Evolutionary conservation across 2,797 vertebrate species (phyloP).

Genomic region (Sternotherus odoratus): DNA sequence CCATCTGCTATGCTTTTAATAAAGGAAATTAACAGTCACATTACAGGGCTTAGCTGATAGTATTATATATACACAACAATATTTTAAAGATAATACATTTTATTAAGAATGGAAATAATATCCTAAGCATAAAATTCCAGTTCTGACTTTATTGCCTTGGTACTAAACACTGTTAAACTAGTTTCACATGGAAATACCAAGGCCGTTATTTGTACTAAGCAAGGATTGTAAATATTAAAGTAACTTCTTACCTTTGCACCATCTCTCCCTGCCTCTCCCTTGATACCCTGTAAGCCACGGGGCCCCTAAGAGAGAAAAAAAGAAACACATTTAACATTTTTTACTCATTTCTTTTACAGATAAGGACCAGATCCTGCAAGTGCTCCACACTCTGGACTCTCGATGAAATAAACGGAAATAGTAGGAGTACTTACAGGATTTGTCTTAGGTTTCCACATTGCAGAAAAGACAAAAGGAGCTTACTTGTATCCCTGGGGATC

Average conservation of each 20-base stretch:
- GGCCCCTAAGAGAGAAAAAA: conserved; percentile 84
- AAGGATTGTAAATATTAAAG: background rate
- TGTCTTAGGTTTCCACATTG: background rate
- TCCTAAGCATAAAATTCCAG: background rate
- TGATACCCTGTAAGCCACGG: conserved; percentile 88
- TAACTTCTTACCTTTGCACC: conserved; percentile 87
- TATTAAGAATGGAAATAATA: background rate
- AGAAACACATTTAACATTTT: conserved; percentile 17
- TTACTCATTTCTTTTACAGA: background rate
- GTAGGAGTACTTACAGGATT: background rate
- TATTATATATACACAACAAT: background rate
- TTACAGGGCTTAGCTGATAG: background rate
- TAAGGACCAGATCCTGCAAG: background rate
- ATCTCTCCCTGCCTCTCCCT: conserved; percentile 90
- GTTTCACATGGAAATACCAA: conserved; percentile 11
- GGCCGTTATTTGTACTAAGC: background rate
- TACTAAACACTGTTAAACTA: conserved; percentile 4
- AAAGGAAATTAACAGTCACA: background rate
- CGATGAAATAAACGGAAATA: background rate
- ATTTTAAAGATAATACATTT: background rate
- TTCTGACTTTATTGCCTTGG: background rate
- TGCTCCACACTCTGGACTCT: background rate
- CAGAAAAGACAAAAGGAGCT: conserved; percentile 5
- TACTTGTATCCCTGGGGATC: conserved; percentile 90
- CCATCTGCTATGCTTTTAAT: background rate